Evolutionary conservation across 2,888 invertebrate genomes (phyloP).

Genomic region (Antheraea yamamai): DNA sequence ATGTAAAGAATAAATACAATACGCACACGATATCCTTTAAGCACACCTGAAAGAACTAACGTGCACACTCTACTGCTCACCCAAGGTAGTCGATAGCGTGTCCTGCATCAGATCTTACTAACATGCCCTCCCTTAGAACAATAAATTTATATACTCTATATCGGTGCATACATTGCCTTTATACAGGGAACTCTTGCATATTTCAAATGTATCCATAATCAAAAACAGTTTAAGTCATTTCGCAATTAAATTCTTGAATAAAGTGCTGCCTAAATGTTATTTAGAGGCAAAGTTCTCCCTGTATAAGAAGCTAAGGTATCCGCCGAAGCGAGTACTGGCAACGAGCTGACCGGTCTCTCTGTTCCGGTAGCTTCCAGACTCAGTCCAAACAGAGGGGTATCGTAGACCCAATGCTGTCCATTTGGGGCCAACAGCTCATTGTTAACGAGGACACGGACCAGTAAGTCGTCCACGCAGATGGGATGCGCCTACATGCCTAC

Average conservation of each 20-base stretch:
- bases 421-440: slow-evolving; percentile 99
- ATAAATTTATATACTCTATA: slow-evolving; percentile 30
- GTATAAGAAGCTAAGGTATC: slow-evolving; percentile 30
- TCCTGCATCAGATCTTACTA: slow-evolving; percentile 42
- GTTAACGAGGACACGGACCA: slow-evolving; percentile 98
- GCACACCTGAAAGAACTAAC: neutral
- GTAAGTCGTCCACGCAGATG: slow-evolving; percentile 86
- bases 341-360: slow-evolving; percentile 66
- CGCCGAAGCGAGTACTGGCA: slow-evolving; percentile 35
- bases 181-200: slow-evolving; percentile 8
- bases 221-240: too few species aligned
- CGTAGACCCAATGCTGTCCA: slow-evolving; percentile 99
- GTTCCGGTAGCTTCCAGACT: slow-evolving; percentile 89
- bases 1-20: neutral
- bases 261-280: neutral
- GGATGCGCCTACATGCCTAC: slow-evolving; percentile 51
- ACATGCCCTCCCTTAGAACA: slow-evolving; percentile 37
- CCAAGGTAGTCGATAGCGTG: slow-evolving; percentile 33
- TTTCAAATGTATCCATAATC: neutral
- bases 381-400: slow-evolving; percentile 97
- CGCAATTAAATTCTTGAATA: neutral
- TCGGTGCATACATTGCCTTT: slow-evolving; percentile 35
- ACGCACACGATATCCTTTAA: neutral
- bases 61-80: slow-evolving; percentile 19
- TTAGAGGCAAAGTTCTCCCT: neutral